Conservation (phyloP, 2,888 invertebrate genomes). For the Rhodophaea formosa region DNA sequence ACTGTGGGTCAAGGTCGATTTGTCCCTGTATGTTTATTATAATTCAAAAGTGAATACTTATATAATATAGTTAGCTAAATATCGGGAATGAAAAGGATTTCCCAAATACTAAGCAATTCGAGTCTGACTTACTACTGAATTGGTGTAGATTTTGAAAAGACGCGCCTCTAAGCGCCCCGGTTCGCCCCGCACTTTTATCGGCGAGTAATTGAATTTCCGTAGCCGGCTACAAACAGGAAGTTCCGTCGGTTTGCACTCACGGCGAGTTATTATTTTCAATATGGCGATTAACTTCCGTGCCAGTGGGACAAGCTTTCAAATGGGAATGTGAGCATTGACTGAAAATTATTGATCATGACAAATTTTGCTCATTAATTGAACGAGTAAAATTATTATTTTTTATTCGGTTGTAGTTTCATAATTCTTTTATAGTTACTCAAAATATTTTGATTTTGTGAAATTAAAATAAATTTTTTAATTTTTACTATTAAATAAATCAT, state of each 20-base stretch:
- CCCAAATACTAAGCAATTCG: not conserved
- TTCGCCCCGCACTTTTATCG: constrained; percentile 66
- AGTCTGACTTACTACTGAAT: not conserved
- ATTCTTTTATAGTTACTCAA: too few relatives aligned
- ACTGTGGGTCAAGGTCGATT: too few relatives aligned
- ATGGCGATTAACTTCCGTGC: constrained; percentile 39
- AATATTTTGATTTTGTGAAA: too few relatives aligned
- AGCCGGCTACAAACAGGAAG: constrained; percentile 73
- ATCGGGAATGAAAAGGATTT: too few relatives aligned
- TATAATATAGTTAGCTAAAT: not conserved
- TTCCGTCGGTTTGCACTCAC: constrained; percentile 52
- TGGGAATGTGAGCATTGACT: not conserved
- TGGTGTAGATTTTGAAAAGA: not conserved
- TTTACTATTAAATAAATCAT: too few relatives aligned
- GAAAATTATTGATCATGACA: too few relatives aligned
- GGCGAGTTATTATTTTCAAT: constrained; percentile 65
- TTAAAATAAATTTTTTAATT: too few relatives aligned
- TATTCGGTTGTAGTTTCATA: too few relatives aligned
- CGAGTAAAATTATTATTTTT: too few relatives aligned
- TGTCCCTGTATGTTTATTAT: too few relatives aligned
- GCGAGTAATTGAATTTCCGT: constrained; percentile 76
- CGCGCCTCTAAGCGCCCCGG: constrained; percentile 7
- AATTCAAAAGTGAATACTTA: too few relatives aligned
- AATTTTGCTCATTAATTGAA: too few relatives aligned
- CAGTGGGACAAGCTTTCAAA: not conserved